A percentile compares a stretch with the other conserved stretches of the same genome.
Conservation (phyloP, 2,113 vertebrate species). For the Tragelaphus strepsiceros region DNA sequence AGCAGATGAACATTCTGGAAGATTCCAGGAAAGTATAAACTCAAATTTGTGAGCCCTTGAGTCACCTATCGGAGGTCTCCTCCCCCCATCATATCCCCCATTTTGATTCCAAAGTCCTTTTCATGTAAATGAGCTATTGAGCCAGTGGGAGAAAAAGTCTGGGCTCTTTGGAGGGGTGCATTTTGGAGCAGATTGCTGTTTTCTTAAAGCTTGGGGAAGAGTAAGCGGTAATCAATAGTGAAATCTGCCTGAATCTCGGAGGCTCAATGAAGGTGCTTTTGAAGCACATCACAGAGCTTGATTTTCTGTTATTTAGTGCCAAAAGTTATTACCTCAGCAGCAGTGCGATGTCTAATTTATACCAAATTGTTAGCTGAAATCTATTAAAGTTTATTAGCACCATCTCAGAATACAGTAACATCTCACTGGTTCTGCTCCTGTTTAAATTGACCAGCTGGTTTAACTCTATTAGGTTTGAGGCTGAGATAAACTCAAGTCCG, state of each 20-base stretch:
- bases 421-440: constrained; percentile 55
- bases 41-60: not conserved
- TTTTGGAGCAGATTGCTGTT: constrained; percentile 66
- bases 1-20: not conserved
- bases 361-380: constrained; percentile 71
- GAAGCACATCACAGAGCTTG: constrained; percentile 73
- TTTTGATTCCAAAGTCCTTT: not conserved
- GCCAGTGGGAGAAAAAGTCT: constrained; percentile 48
- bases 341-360: constrained; percentile 68
- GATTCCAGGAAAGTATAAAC: not conserved
- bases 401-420: constrained; percentile 69
- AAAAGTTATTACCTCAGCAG: constrained; percentile 75
- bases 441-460: constrained; percentile 73
- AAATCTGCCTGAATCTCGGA: constrained; percentile 70
- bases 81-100: not conserved
- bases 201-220: constrained; percentile 66
- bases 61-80: not conserved
- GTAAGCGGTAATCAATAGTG: constrained; percentile 80
- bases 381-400: constrained; percentile 76
- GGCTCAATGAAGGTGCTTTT: constrained; percentile 73
- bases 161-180: constrained; percentile 22
- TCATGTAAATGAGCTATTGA: not conserved
- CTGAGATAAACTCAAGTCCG: constrained; percentile 13
- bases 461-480: constrained; percentile 60
- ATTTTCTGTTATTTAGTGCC: constrained; percentile 77